A percentile compares a stretch with the other conserved stretches of the same genome.
Evolutionary conservation across 2,113 vertebrate species (phyloP).

Genomic region (Rhynchomys soricoides): DNA sequence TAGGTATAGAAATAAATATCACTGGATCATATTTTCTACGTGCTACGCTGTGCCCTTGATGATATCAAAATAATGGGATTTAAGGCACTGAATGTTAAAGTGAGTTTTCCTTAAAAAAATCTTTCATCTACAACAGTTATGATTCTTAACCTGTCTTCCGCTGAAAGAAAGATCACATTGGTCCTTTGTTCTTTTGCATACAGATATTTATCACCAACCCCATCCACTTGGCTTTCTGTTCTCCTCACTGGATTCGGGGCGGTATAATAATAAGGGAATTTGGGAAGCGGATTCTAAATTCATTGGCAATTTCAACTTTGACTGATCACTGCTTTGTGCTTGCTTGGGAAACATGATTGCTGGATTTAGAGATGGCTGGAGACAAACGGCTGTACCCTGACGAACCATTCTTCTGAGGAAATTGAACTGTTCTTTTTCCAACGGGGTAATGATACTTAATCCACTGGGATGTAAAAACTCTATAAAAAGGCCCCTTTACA

Average conservation of each 20-base stretch:
- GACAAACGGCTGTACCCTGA: slow-evolving; percentile 79
- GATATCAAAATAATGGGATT: neutral
- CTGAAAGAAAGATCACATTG: neutral
- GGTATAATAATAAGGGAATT: slow-evolving; percentile 73
- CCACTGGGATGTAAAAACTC: slow-evolving; percentile 85
- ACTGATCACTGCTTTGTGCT: slow-evolving; percentile 82
- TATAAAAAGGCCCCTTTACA: slow-evolving; percentile 81
- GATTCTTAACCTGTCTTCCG: neutral
- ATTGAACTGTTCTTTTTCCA: slow-evolving; percentile 81
- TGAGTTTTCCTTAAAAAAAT: neutral
- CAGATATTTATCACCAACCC: slow-evolving; percentile 36
- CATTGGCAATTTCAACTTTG: slow-evolving; percentile 82
- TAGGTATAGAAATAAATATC: slow-evolving; percentile 6
- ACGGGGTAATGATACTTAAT: slow-evolving; percentile 84
- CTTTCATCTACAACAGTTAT: neutral
- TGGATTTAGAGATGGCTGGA: slow-evolving; percentile 81
- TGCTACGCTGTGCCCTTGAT: neutral
- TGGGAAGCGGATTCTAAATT: slow-evolving; percentile 73
- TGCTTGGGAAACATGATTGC: slow-evolving; percentile 79
- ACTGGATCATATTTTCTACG: neutral
- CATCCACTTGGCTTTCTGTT: neutral
- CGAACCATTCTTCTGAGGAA: slow-evolving; percentile 82
- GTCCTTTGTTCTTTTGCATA: slow-evolving; percentile 14
- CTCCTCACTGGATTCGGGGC: slow-evolving; percentile 57
- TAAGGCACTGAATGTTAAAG: slow-evolving; percentile 4